Evolutionary conservation across 2,797 vertebrate species (phyloP), one percentile per base, ranked within the genome.

Genomic region (Tadarida brasiliensis): DNA sequence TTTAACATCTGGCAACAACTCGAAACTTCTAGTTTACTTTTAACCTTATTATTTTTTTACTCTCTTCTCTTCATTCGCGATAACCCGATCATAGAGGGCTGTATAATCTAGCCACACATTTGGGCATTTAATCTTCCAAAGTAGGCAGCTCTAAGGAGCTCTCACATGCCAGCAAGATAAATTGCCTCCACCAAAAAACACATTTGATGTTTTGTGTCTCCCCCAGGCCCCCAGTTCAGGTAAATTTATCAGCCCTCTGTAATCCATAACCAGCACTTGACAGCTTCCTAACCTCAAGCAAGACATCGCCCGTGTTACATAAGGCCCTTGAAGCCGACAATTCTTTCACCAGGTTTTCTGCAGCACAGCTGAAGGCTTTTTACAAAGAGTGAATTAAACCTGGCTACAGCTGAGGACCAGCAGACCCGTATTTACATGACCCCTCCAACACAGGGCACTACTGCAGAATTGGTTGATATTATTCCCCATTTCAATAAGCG

Each of bases 1-100:
- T 63, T 92, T 87, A 78, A 85, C 24, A 91, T 30, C 68, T 92
- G 70, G 68, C 51, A 96, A 93, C 57, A 95, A 57, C n/a, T 85
- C 49, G 70, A 44, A 92, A 91, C 81, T 95, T 89, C 24, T 3
- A 33, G 82, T 57, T 59, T 81, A 39, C 15, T 80, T 93, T 61
- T 65, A 74, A 77, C 30, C 30, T 54, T 44, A 28, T 68, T 61
- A 11, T 56, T 71, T 49, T 59, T 73, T 81, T 78, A 47, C 35
- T 96, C 81, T 90, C 74, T 88, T 30, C 49, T 87, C 68, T 84
- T 92, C 59, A 22, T 59, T 91, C 65, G 57, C 49, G 57, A 71
- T n/a, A 92, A 86, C 33, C 56, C 59, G 54, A 28, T 26, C 49
- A 82, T 9, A 76, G 49, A 90, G 89, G 59, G 65, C 35, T 91